Base-by-base conservation (phyloP, 1,140 invertebrate genomes). In the Drosophila setifemur region DNA sequence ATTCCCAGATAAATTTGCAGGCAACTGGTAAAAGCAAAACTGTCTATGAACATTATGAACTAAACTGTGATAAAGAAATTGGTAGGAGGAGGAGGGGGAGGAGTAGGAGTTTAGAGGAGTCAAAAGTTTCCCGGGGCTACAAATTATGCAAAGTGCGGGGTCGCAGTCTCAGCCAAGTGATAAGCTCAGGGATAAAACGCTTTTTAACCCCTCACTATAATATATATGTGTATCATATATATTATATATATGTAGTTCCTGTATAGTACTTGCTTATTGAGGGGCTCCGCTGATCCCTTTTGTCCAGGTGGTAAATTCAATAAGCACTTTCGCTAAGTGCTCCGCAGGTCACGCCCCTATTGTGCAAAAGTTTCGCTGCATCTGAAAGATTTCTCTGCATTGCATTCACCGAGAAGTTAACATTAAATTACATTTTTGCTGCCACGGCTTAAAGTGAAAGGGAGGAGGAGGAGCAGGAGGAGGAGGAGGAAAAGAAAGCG, bases 71-170 rank as follows among this genome's bases (percentile, higher is more conserved):
- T 57, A 44, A 29, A 33, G 45, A 42, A 18, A 45, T 40, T 47
- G 7, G n/a, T 5, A 14, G 19, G 19, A 2, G 12, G 6, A 2
- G 12, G 3, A 7, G n/a, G n/a, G n/a, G n/a, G n/a, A n/a, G n/a
- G n/a, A n/a, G n/a, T n/a, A 5, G 9, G 4, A 25, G 23, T 35
- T 16, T 18, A 21, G 33, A 33, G 14, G 23, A 57, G 67, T 74
- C 63, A 53, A 61, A 66, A 64, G 53, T 64, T 42, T 48, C 77
- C 73, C n/a, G 29, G 11, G 28, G 77, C 78, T 26, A 60, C 57
- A 77, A 82, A 82, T 82, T 82, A 82, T 82, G 78, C 69, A 83
- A 73, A 83, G 50, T 54, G 48, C 50, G 39, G 54, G 57, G 43
- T 58, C 21, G 16, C 64, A 60, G 58, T 45, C 44, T 29, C 8